A percentile compares a stretch with the other conserved stretches of the same genome.
phyloP scores from a whole-genome alignment of 2,797 vertebrate species.

The Lepus townsendii region DNA sequence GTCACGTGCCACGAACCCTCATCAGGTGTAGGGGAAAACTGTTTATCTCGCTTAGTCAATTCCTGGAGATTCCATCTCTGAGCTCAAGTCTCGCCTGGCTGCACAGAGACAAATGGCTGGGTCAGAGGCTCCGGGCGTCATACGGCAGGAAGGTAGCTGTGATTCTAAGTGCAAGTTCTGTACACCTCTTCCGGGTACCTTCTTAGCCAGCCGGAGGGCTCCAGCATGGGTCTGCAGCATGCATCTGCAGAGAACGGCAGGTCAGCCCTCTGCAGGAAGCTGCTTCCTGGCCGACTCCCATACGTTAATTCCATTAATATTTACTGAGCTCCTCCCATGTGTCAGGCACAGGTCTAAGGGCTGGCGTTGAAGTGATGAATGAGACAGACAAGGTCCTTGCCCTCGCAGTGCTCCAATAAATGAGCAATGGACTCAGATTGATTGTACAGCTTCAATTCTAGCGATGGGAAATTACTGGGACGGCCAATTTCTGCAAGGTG shows the following conservation, averaged over 20 bases:
- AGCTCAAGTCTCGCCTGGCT: neutral
- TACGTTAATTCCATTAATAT: neutral
- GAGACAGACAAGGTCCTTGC: conserved; percentile 1
- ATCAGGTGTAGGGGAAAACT: neutral
- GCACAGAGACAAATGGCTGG: fast-evolving
- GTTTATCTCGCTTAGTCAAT: neutral
- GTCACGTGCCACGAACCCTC: neutral
- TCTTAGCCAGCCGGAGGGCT: neutral
- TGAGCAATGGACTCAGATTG: neutral
- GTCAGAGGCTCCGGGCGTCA: neutral
- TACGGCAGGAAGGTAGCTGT: too few species aligned
- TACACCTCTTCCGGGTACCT: neutral
- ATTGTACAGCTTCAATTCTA: neutral
- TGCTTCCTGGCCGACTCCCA: neutral
- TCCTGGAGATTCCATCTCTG: neutral
- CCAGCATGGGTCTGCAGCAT: neutral
- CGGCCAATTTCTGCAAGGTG: neutral
- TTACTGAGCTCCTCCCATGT: neutral
- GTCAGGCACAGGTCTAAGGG: neutral
- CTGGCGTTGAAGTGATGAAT: neutral
- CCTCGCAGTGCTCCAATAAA: neutral
- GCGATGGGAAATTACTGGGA: neutral
- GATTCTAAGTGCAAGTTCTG: neutral
- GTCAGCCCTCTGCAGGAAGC: neutral
- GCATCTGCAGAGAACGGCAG: neutral